A percentile compares a stretch with the other conserved stretches of the same genome.
Conservation (phyloP, 30 jellyfish, hydroid and myxozoan genomes). For the Aurelia sp. region DNA sequence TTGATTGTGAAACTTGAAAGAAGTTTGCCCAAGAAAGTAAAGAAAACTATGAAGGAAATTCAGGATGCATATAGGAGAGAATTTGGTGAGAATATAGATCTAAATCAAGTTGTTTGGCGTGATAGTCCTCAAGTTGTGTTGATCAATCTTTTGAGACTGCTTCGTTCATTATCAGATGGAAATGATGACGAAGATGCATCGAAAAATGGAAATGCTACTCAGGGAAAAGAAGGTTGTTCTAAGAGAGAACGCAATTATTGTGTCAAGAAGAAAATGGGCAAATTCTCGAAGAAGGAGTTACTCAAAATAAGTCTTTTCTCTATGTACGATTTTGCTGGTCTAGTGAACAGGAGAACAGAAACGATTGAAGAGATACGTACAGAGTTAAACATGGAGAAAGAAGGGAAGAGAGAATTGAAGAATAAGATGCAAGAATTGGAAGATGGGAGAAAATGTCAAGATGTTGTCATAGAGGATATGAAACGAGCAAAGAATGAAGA, state of each 20-base stretch:
- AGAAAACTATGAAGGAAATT: neutral
- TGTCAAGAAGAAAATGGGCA: neutral
- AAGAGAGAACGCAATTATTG: neutral
- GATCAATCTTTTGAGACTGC: neutral
- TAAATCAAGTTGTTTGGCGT: too few species aligned
- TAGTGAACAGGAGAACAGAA: neutral
- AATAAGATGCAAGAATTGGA: neutral
- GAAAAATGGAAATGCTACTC: neutral
- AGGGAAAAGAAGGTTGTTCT: neutral
- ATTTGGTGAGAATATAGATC: neutral
- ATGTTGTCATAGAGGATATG: neutral
- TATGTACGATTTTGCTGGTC: neutral
- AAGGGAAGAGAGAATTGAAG: neutral
- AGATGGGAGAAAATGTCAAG: neutral
- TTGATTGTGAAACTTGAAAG: neutral
- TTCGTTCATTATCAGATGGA: neutral
- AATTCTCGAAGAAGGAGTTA: neutral
- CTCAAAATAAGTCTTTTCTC: neutral
- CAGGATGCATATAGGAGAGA: neutral
- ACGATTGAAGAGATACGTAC: neutral
- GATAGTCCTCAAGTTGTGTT: neutral
- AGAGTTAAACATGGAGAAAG: neutral
- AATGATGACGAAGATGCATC: too few species aligned
- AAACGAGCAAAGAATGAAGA: neutral
- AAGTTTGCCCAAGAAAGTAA: neutral